These are phyloP conservation scores for Zoanthus sociatus DNA, from an alignment of 92 coral and sea anemone species.

Conservation along the genomic window DNA sequence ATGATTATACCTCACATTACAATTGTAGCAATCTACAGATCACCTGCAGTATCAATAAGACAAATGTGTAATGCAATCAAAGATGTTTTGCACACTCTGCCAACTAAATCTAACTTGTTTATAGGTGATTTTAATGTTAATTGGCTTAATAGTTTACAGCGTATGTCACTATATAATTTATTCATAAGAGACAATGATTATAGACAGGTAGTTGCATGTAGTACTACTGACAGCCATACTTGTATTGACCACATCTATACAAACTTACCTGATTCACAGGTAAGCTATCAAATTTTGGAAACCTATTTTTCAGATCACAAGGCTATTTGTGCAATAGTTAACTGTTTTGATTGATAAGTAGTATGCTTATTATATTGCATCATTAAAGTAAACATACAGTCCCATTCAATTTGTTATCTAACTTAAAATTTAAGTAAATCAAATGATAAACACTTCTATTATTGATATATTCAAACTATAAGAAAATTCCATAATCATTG, in stretches of 20 bases:
- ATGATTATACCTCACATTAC: too few relatives aligned
- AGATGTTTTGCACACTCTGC: background rate
- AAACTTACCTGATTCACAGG: conserved; percentile 20
- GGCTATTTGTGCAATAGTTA: conserved; percentile 10
- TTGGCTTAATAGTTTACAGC: background rate
- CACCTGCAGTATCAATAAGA: too few relatives aligned
- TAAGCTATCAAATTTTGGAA: background rate
- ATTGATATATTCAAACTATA: background rate
- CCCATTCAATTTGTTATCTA: background rate
- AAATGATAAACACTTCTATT: too few relatives aligned
- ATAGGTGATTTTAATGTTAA: conserved; percentile 31
- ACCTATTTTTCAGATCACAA: conserved; percentile 21
- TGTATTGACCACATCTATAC: conserved; percentile 28
- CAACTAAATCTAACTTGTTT: conserved; percentile 7
- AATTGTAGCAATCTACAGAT: too few relatives aligned
- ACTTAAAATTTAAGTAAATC: too few relatives aligned
- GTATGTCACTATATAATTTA: conserved; percentile 1
- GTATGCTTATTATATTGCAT: too few relatives aligned
- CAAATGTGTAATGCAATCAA: background rate
- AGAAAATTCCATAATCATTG: conserved; percentile 18
- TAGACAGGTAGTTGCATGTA: conserved; percentile 12
- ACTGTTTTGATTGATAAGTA: background rate
- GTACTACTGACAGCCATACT: conserved; percentile 15
- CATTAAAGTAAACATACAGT: background rate
- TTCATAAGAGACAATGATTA: conserved; percentile 30